Conservation (phyloP, 1,140 invertebrate genomes). For the Lepidotrigona ventralis region DNA sequence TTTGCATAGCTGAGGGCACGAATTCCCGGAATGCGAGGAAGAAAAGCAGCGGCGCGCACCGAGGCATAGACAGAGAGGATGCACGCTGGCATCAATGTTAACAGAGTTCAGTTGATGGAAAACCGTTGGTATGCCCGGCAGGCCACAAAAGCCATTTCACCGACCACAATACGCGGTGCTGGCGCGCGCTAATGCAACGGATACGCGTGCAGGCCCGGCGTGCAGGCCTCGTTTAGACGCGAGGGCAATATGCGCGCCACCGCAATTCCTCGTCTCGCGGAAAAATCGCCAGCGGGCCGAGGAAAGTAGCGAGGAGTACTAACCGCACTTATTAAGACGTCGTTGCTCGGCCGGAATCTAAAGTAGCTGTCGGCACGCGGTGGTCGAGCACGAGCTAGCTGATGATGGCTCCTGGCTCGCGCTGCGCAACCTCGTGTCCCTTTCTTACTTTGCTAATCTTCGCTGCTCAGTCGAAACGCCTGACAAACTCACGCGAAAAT, state of each 20-base stretch:
- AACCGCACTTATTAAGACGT: slow-evolving; percentile 80
- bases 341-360: slow-evolving; percentile 73
- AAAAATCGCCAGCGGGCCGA: slow-evolving; percentile 42
- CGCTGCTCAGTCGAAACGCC: neutral
- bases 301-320: slow-evolving; percentile 59
- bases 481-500: neutral
- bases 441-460: neutral
- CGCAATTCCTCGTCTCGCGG: slow-evolving; percentile 49
- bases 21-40: neutral
- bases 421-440: neutral
- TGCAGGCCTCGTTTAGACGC: slow-evolving; percentile 49
- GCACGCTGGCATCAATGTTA: slow-evolving; percentile 64
- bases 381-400: slow-evolving; percentile 59
- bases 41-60: neutral
- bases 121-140: slow-evolving; percentile 67
- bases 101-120: slow-evolving; percentile 70
- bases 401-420: slow-evolving; percentile 22
- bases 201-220: slow-evolving; percentile 37
- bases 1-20: neutral
- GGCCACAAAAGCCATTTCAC: slow-evolving; percentile 76
- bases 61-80: neutral
- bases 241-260: slow-evolving; percentile 65
- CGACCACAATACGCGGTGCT: slow-evolving; percentile 74
- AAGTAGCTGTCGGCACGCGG: slow-evolving; percentile 59
- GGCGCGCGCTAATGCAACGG: slow-evolving; percentile 58